phyloP scores from a whole-genome alignment of 2,797 vertebrate genomes.

The Halcyon smyrnensis region DNA sequence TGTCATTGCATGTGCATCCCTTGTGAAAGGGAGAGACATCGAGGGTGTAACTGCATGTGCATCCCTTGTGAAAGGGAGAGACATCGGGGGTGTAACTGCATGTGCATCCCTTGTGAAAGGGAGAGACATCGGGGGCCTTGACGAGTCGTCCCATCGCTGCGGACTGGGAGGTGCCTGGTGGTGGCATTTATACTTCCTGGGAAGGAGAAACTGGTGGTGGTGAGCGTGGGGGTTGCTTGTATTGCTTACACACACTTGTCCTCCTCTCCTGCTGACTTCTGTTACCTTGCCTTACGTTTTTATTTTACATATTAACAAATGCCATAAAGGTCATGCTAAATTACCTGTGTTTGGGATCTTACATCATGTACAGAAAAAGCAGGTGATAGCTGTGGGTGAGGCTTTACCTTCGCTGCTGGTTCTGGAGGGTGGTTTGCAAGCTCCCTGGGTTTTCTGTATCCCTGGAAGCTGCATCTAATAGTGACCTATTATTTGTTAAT shows the following conservation, averaged over 20 bases:
- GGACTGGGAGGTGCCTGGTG: background rate
- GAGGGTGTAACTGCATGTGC: too few species aligned
- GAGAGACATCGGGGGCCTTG: background rate
- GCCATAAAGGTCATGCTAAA: too few species aligned
- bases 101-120: background rate
- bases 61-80: too few species aligned
- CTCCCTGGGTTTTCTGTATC: background rate
- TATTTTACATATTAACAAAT: background rate
- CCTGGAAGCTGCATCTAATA: background rate
- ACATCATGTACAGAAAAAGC: background rate
- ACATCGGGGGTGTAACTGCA: background rate
- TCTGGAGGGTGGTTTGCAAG: background rate
- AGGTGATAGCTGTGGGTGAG: background rate
- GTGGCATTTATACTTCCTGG: slow-evolving; percentile 1
- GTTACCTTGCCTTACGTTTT: background rate
- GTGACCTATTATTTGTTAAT: background rate
- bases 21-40: background rate
- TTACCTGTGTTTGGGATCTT: background rate
- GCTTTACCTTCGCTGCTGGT: background rate
- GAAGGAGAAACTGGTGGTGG: background rate
- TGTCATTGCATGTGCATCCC: background rate
- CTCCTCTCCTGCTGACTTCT: background rate
- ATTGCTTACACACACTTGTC: background rate
- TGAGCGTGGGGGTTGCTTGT: background rate
- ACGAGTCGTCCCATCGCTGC: background rate